phyloP scores from a whole-genome alignment of 2,113 vertebrate genomes.

The Dryoscopus gambensis region DNA sequence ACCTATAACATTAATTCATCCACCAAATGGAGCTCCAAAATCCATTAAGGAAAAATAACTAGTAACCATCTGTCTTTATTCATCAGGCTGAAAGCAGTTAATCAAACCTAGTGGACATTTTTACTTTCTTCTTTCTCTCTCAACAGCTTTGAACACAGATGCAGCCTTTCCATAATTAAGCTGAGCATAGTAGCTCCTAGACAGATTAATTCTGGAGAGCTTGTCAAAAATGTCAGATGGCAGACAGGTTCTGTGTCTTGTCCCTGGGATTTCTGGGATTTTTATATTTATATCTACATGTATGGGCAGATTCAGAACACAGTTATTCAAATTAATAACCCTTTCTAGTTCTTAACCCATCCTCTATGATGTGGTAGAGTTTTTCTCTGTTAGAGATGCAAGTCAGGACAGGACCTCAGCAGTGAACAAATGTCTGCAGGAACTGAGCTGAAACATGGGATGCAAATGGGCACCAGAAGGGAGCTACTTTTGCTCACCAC shows the following conservation, averaged over 20 bases:
- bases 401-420: not conserved
- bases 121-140: slow-evolving; percentile 60
- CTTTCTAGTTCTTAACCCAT: not conserved
- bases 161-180: slow-evolving; percentile 69
- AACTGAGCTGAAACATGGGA: not conserved
- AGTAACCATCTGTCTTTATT: slow-evolving; percentile 65
- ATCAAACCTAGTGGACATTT: slow-evolving; percentile 68
- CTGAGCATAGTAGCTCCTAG: slow-evolving; percentile 31
- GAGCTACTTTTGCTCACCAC: not conserved
- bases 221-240: slow-evolving; percentile 47
- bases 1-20: slow-evolving; percentile 53
- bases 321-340: not conserved
- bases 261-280: not conserved
- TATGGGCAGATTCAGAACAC: not conserved
- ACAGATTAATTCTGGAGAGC: slow-evolving; percentile 46
- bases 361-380: not conserved
- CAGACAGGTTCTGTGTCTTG: not conserved
- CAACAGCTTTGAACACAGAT: slow-evolving; percentile 71
- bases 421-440: not conserved
- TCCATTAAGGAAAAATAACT: slow-evolving; percentile 60
- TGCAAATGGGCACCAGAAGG: not conserved
- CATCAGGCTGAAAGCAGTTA: slow-evolving; percentile 58
- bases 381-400: not conserved
- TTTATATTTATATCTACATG: not conserved
- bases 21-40: slow-evolving; percentile 41